Conservation (phyloP, 2,113 vertebrate genomes). For the Silurus meridionalis region DNA sequence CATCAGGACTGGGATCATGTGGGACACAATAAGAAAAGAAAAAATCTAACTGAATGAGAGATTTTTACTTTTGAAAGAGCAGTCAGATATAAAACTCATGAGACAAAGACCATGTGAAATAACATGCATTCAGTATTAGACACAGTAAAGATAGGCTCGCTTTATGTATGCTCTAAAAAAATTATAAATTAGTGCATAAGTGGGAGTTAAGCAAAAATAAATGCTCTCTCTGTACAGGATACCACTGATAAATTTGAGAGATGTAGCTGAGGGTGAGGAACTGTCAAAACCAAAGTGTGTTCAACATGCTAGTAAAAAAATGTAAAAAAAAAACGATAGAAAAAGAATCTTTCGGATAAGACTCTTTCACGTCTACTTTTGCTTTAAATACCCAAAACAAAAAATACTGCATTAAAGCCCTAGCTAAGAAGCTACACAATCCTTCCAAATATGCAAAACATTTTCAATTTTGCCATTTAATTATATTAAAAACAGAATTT, state of each 20-base stretch:
- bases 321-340: no score
- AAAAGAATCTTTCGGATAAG: background rate
- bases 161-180: background rate
- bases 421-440: background rate
- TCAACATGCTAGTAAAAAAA: background rate
- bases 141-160: no score
- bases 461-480: background rate
- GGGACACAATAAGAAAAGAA: background rate
- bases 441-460: no score
- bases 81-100: background rate
- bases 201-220: background rate
- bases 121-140: background rate
- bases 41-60: background rate
- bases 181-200: background rate
- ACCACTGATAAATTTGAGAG: background rate
- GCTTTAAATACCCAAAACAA: background rate
- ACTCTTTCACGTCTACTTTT: background rate
- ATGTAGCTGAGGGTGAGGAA: background rate
- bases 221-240: background rate
- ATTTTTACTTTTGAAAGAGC: background rate
- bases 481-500: no score
- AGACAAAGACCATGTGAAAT: background rate
- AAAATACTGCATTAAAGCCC: background rate
- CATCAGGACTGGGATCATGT: background rate
- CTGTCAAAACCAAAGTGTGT: background rate